Percentiles rank a stretch among this genome's conserved stretches.
These are phyloP conservation scores for Melanostoma scalare DNA, from an alignment of 2,888 invertebrate genomes.

Conservation along the genomic window DNA sequence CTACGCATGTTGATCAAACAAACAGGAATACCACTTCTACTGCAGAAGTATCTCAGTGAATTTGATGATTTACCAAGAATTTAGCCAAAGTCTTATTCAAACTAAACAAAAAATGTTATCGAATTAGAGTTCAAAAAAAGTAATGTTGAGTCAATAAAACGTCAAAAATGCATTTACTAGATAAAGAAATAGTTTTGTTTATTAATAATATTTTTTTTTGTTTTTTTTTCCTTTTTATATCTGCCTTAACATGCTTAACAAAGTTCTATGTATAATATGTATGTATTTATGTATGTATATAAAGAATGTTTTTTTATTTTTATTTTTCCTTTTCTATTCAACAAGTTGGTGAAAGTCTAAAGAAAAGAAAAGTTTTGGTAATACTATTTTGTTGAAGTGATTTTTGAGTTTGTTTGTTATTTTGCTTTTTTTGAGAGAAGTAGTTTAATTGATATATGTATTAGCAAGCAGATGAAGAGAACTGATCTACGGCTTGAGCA, in stretches of 20 bases:
- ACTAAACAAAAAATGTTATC: slow-evolving; percentile 24
- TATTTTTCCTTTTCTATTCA: not conserved
- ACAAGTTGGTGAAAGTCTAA: slow-evolving; percentile 37
- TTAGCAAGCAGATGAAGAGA: slow-evolving; percentile 42
- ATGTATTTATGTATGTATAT: slow-evolving; percentile 48
- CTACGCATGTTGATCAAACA: slow-evolving; percentile 77
- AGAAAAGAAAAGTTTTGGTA: slow-evolving; percentile 53
- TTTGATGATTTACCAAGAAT: slow-evolving; percentile 78
- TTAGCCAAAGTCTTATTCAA: slow-evolving; percentile 27
- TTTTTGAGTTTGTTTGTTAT: slow-evolving; percentile 9
- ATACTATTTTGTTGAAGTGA: slow-evolving; percentile 59
- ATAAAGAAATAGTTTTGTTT: slow-evolving; percentile 37
- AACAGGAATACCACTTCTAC: slow-evolving; percentile 77
- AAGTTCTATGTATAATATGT: slow-evolving; percentile 46
- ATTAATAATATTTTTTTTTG: slow-evolving; percentile 9
- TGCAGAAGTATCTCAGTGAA: slow-evolving; percentile 78
- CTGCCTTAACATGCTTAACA: slow-evolving; percentile 65
- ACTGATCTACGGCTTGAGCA: slow-evolving; percentile 78
- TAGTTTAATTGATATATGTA: slow-evolving; percentile 26
- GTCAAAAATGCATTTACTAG: slow-evolving; percentile 49
- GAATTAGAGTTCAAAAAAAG: slow-evolving; percentile 46
- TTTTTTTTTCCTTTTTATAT: slow-evolving; percentile 43
- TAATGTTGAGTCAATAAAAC: slow-evolving; percentile 52
- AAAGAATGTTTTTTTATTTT: slow-evolving; percentile 39
- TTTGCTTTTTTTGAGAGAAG: slow-evolving; percentile 22